Evolutionary conservation across 2,113 vertebrate genomes (phyloP), one percentile per base, ranked within the genome.

Genomic region (Otis tarda): DNA sequence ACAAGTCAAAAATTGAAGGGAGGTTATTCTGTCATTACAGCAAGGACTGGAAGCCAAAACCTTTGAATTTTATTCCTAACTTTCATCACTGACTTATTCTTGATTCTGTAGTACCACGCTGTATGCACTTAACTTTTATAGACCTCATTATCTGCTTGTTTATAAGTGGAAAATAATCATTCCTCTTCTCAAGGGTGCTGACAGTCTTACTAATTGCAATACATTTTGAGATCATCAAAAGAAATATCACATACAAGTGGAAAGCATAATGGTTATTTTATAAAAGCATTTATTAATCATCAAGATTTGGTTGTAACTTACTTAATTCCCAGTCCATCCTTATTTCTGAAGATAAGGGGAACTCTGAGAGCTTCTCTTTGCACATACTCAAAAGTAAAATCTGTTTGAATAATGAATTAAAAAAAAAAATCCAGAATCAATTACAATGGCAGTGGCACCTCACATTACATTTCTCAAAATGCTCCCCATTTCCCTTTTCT

Each of bases 381-480:
- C 94, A 99, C 99, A 53, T 99, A 99, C 84, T 99, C 99, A 97
- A 99, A 99, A 65, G 99, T 99, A 96, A 99, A 99, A 97, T 99
- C 99, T 99, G 98, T 90, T 96, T 89, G 95, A 96, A 96, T 69
- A 96, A 79, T 90, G 95, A 90, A 97, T 28, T 93, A 73, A 85
- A 93, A 87, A 87, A 78, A 53, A 95, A 78, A 71, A 88, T 83
- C 69, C 56, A 43, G 52, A 60, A 93, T 90, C 80, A 73, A 57
- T 85, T 49, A 93, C 77, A 96, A 90, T 21, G 33, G 49, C 61
- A 90, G 75, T 68, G 56, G 89, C 91, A 94, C 83, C 68, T 94
- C 71, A 49, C 3, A 4, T 56, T 55, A n/a, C 49, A 45, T 76
- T 91, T 87, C 50, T 71, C 90, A 61, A 75, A 92, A 80, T 2